These are phyloP conservation scores for Drosophila pectinifera DNA, from an alignment of 1,140 invertebrate genomes.

Conservation along the genomic window DNA sequence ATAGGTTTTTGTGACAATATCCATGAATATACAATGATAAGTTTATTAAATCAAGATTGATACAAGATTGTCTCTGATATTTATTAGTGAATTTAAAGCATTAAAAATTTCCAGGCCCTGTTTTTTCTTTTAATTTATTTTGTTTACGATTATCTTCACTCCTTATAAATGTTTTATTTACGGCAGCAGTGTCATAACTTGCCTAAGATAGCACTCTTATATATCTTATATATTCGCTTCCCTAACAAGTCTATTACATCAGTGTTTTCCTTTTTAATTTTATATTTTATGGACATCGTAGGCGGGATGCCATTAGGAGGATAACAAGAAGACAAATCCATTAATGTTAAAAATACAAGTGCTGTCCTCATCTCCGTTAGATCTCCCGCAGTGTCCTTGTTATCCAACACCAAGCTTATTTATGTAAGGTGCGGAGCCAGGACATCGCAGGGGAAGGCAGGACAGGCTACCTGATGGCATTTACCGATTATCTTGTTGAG, in stretches of 20 bases:
- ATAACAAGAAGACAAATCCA: background rate
- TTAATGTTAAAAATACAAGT: slow-evolving; percentile 4
- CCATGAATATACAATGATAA: too few relatives aligned
- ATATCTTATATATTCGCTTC: background rate
- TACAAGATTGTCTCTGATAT: too few relatives aligned
- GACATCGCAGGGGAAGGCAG: background rate
- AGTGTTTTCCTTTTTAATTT: background rate
- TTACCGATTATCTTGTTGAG: slow-evolving; percentile 46
- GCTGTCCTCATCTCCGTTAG: background rate
- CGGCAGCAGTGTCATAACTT: background rate
- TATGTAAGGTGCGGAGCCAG: slow-evolving; percentile 11
- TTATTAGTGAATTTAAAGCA: background rate
- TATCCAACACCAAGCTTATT: slow-evolving; percentile 16
- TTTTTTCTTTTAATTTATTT: background rate
- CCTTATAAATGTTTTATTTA: background rate
- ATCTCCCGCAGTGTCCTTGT: slow-evolving; percentile 11
- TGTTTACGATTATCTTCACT: too few relatives aligned
- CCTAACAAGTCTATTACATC: background rate
- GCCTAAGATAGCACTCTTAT: background rate
- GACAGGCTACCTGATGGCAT: slow-evolving; percentile 9
- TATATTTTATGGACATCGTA: background rate
- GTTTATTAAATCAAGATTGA: too few relatives aligned
- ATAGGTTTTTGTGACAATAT: background rate
- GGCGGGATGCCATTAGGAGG: background rate
- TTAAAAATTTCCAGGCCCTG: background rate